Evolutionary conservation across 2,888 invertebrate species (phyloP), one percentile per base, ranked within the genome.

Genomic region (Acronicta alni): DNA sequence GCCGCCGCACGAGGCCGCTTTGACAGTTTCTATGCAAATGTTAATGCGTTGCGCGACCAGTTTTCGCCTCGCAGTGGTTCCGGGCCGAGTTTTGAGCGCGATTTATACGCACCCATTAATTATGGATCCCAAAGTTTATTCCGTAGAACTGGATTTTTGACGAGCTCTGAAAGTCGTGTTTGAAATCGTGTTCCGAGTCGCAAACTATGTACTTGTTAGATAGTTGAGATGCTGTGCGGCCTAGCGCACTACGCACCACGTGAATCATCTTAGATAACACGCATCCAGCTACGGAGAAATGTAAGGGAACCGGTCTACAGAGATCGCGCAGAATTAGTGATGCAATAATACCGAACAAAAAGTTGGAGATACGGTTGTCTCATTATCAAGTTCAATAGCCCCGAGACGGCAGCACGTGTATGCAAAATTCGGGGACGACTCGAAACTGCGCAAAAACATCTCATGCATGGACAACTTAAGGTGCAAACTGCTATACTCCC

Each of bases 1-100:
- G 67, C 62, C 73, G 73, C 57, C 67, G 73, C 84, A 81, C 89
- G 88, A 89, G 87, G 89, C 91, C 89, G 85, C 86, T 81, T 87
- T 90, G 92, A 92, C 93, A 93, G 93, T 93, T 92, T 93, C 93
- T 94, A 94, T 93, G 94, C 93, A 93, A 94, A 94, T 94, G 89
- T 86, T 86, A 87, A 89, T 90, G 89, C 92, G 91, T 88, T 86
- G 86, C 86, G 85, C 86, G 92, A 93, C 94, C 91, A 92, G 93
- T 94, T 93, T 87, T 90, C 84, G 89, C 85, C 85, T 86, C 85
- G 80, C 78, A 86, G 88, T 83, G 88, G 91, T 92, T 93, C 93
- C 92, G 93, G 93, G 89, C 92, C 88, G 85, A 85, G 82, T 87
- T 85, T 85, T 83, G 84, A 79, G 76, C 85, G 75, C 87, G 76